phyloP scores from a whole-genome alignment of 2,888 invertebrate species.

The Papilio gigon region DNA sequence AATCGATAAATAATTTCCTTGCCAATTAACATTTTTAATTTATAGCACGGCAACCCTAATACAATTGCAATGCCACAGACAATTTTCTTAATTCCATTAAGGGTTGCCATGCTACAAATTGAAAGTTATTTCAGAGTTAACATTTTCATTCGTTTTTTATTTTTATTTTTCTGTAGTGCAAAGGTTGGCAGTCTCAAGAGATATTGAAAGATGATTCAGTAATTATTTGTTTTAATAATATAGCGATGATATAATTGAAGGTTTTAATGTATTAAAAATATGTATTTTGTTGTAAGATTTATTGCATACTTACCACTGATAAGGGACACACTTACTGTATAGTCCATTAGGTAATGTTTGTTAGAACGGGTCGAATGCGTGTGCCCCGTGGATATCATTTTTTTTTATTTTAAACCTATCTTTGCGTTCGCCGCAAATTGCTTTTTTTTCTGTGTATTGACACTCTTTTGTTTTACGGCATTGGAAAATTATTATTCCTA shows the following conservation, averaged over 20 bases:
- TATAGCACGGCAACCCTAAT: too few relatives aligned
- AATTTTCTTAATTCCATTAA: too few relatives aligned
- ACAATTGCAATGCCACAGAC: too few relatives aligned
- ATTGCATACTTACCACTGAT: constrained; percentile 59
- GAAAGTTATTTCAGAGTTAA: too few relatives aligned
- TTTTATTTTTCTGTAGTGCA: too few relatives aligned
- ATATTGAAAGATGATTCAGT: too few relatives aligned
- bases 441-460: neutral
- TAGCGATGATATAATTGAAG: neutral
- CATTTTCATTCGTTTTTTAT: too few relatives aligned
- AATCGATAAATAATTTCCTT: neutral
- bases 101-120: too few relatives aligned
- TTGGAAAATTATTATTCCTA: too few relatives aligned
- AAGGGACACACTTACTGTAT: constrained; percentile 61
- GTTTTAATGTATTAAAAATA: neutral
- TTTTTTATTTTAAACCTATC: constrained; percentile 6
- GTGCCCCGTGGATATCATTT: constrained; percentile 39
- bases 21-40: too few relatives aligned
- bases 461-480: too few relatives aligned
- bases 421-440: constrained; percentile 2
- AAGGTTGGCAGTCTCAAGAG: too few relatives aligned
- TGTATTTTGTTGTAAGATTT: constrained; percentile 24
- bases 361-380: constrained; percentile 51
- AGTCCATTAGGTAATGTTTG: constrained; percentile 69
- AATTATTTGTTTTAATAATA: neutral